A percentile compares a stretch with the other conserved stretches of the same genome.
Evolutionary conservation across 2,113 vertebrate species (phyloP).

Genomic region (Microtus ochrogaster): DNA sequence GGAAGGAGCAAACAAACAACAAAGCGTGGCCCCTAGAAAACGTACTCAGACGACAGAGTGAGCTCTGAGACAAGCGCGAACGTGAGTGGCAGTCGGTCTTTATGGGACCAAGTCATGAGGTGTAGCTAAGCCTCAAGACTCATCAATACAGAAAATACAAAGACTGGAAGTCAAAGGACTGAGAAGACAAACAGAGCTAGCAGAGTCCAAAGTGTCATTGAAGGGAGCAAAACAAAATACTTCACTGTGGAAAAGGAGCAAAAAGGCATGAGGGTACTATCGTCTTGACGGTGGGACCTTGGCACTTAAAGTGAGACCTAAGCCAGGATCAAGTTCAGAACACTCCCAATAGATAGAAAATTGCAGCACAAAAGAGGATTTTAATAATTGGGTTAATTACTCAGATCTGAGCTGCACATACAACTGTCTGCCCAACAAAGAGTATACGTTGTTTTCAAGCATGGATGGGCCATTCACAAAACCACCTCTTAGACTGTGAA

Average conservation of each 20-base stretch:
- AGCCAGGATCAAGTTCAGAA: too few species aligned
- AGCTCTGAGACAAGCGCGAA: background rate
- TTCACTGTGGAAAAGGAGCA: background rate
- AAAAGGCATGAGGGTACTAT: rapidly evolving
- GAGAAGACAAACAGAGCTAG: background rate
- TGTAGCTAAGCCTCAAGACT: background rate
- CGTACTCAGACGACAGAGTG: too few species aligned
- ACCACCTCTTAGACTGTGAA: rapidly evolving
- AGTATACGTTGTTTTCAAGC: background rate
- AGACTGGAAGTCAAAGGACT: background rate
- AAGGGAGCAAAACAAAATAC: background rate
- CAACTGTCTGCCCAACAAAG: background rate
- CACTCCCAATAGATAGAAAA: background rate
- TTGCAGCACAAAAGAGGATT: background rate
- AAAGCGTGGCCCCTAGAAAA: too few species aligned
- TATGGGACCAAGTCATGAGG: background rate
- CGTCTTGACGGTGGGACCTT: background rate
- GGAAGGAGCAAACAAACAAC: background rate
- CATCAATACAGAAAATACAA: background rate
- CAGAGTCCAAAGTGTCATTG: too few species aligned
- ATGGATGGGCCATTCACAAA: background rate
- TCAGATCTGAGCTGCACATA: rapidly evolving
- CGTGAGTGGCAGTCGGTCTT: background rate
- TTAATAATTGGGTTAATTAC: too few species aligned
- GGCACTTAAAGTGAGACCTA: too few species aligned